Evolutionary conservation across 2,113 vertebrate genomes (phyloP).

Genomic region (Salminus brasiliensis): DNA sequence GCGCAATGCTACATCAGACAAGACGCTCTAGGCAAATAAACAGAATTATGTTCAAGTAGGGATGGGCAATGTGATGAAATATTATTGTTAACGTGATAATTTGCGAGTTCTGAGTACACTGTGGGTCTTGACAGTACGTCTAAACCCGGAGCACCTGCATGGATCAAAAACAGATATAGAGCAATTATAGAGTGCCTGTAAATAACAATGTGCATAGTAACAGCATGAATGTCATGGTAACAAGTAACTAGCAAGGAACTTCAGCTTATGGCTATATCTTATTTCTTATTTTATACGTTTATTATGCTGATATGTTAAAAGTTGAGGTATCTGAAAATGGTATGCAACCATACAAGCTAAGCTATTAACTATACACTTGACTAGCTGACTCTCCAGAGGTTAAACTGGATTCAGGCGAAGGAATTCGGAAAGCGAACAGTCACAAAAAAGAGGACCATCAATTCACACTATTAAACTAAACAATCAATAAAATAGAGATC

Average conservation of each 20-base stretch:
- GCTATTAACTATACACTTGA: neutral
- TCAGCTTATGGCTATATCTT: too few relatives aligned
- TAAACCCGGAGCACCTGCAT: too few relatives aligned
- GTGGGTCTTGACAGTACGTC: neutral
- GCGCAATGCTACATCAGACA: slow-evolving; percentile 30
- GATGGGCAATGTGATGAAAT: neutral
- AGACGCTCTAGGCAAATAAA: slow-evolving; percentile 29
- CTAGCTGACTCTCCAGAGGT: neutral
- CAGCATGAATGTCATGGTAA: too few relatives aligned
- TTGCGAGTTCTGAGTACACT: neutral
- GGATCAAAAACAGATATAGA: too few relatives aligned
- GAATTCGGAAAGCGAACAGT: neutral
- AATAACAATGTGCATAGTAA: too few relatives aligned
- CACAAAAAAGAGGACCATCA: neutral
- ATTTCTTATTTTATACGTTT: too few relatives aligned
- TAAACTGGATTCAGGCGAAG: neutral
- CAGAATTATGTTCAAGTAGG: slow-evolving; percentile 16
- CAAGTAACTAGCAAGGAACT: too few relatives aligned
- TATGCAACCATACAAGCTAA: neutral
- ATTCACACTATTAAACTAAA: slow-evolving; percentile 5
- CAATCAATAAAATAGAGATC: neutral
- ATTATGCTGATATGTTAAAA: too few relatives aligned
- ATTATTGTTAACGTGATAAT: neutral
- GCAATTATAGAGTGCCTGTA: too few relatives aligned
- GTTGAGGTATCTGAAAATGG: neutral